These are phyloP conservation scores for Darwinula stevensoni DNA, from an alignment of 2,888 invertebrate genomes.

Conservation along the genomic window DNA sequence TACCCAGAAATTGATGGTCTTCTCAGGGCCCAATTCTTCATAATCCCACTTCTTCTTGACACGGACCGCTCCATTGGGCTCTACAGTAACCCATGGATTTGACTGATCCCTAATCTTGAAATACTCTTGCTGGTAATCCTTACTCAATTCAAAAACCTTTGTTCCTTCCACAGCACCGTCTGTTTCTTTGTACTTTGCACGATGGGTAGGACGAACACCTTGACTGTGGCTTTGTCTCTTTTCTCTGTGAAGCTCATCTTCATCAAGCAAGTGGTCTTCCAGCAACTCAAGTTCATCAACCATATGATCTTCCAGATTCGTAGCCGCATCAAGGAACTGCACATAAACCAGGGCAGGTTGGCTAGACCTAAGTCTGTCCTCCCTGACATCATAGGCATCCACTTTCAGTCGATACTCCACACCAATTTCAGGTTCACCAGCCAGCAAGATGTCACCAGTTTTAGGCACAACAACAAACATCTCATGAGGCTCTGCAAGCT, in stretches of 20 bases:
- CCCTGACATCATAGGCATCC: conserved; percentile 49
- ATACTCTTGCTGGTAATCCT: conserved; percentile 67
- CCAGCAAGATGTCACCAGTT: conserved; percentile 60
- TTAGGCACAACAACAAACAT: conserved; percentile 67
- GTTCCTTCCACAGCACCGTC: conserved; percentile 66
- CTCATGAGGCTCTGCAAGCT: conserved; percentile 39
- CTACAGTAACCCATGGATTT: conserved; percentile 76
- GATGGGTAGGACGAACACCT: conserved; percentile 75
- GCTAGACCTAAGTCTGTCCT: conserved; percentile 11
- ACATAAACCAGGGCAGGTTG: conserved; percentile 9
- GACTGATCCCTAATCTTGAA: conserved; percentile 65
- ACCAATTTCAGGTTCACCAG: conserved; percentile 23
- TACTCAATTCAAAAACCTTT: conserved; percentile 61
- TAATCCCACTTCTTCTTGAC: conserved; percentile 94
- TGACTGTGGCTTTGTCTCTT: conserved; percentile 17
- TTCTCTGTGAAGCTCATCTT: background rate
- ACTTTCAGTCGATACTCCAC: conserved; percentile 32
- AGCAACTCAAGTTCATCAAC: conserved; percentile 2
- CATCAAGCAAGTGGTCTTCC: too few relatives aligned
- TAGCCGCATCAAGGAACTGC: conserved; percentile 13
- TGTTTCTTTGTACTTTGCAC: conserved; percentile 66
- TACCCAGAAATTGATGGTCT: conserved; percentile 86
- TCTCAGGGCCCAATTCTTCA: conserved; percentile 72
- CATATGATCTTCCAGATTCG: background rate
- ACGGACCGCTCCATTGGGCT: conserved; percentile 62